Evolutionary conservation across 2,113 vertebrate species (phyloP), one percentile per base, ranked within the genome.

Genomic region (Bambusicola thoracicus): DNA sequence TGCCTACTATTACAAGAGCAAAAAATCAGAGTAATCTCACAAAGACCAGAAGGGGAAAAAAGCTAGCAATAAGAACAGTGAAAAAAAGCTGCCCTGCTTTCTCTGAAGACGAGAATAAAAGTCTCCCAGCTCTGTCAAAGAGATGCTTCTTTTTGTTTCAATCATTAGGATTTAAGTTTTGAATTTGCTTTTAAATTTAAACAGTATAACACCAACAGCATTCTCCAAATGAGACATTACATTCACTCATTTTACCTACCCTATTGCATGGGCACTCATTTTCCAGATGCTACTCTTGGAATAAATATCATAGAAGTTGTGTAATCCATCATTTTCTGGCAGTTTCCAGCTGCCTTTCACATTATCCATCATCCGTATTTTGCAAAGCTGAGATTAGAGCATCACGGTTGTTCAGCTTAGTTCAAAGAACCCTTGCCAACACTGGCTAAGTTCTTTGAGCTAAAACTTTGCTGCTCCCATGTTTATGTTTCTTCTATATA

Each of bases 271-370:
- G 55, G 63, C 53, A 89, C 32, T 38, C 38, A 48, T 91, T 91
- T 93, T 87, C 59, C 75, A 85, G 89, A 91, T 90, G 85, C 25
- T 95, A 22, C 19, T 67, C 20, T 81, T n/a, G 43, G 79, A 92
- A 78, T 10, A 93, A 90, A 83, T 72, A 38, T 9, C 63, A 34
- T n/a, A 56, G 59, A 82, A 76, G 11, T 67, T 63, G 29, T 29
- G 21, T 69, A 82, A 89, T 77, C 44, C 78, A 22, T 66, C 46
- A 13, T 32, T 87, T 92, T 85, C 59, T 85, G 67, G 65, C 68
- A 87, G 62, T 59, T 5, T 8, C 70, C 81, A 79, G 40, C 59
- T 92, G 78, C 46, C 41, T 90, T 34, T 89, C 36, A 62, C 12
- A 53, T 61, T 69, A 62, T 76, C 32, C 19, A 65, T 92, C 53